These are phyloP conservation scores for Aeoliscus strigatus DNA, from an alignment of 2,797 vertebrate species.

Conservation along the genomic window DNA sequence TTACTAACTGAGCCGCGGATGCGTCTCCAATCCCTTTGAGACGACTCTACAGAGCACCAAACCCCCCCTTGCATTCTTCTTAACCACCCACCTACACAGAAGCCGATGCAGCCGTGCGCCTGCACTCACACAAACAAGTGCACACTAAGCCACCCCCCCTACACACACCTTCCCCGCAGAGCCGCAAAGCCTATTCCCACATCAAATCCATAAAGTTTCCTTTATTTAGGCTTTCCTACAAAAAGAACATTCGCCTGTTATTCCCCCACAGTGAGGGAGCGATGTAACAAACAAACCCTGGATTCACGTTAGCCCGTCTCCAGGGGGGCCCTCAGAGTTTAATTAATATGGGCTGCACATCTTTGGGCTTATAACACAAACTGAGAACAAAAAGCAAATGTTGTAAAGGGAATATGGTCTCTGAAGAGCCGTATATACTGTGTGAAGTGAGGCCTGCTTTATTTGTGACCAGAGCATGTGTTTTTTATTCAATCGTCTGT, in stretches of 20 bases:
- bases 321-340: slow-evolving; percentile 30
- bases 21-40: slow-evolving; percentile 48
- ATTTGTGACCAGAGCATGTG: slow-evolving; percentile 16
- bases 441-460: slow-evolving; percentile 19
- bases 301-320: too few species aligned
- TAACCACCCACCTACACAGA: slow-evolving; percentile 34
- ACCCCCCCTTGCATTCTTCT: slow-evolving; percentile 13
- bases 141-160: slow-evolving; percentile 31
- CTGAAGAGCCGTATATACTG: slow-evolving; percentile 14
- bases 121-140: slow-evolving; percentile 27
- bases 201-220: slow-evolving; percentile 66
- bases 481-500: slow-evolving; percentile 29
- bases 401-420: slow-evolving; percentile 8
- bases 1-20: slow-evolving; percentile 56
- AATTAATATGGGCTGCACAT: slow-evolving; percentile 52
- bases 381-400: slow-evolving; percentile 1
- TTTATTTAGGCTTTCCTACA: slow-evolving; percentile 36
- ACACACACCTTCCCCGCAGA: slow-evolving; percentile 20
- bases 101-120: slow-evolving; percentile 11
- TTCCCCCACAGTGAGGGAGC: slow-evolving; percentile 26
- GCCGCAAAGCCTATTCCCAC: slow-evolving; percentile 52
- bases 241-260: slow-evolving; percentile 47
- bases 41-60: slow-evolving; percentile 19
- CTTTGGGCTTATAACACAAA: slow-evolving; percentile 19
- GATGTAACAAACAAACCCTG: slow-evolving; percentile 41